These are phyloP conservation scores for Hirudinaria manillensis DNA, from an alignment of 2,888 invertebrate species.

Conservation along the genomic window DNA sequence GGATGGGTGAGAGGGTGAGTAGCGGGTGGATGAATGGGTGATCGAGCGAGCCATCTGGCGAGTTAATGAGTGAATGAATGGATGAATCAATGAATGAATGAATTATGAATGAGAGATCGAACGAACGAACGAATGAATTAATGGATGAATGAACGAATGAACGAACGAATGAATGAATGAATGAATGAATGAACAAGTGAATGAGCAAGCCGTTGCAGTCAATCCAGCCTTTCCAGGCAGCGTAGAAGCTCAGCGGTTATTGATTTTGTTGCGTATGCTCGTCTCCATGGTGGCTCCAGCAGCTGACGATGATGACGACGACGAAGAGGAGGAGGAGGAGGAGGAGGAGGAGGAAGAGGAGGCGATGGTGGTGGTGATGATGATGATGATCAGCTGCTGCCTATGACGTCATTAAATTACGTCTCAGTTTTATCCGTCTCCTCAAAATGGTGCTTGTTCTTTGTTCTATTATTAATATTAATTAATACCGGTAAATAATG, in stretches of 20 bases:
- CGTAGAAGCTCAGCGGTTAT: not conserved
- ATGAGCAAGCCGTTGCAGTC: no score
- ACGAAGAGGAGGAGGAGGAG: not conserved
- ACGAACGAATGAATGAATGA: no score
- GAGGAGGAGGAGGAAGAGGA: not conserved
- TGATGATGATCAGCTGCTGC: no score
- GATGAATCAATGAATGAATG: not conserved
- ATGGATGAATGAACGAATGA: no score
- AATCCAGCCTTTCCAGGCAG: not conserved
- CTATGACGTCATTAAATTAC: no score
- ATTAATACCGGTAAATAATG: no score
- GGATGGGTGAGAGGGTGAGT: not conserved
- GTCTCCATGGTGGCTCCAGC: slow-evolving; percentile 16
- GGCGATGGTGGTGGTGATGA: not conserved
- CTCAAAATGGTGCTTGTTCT: no score
- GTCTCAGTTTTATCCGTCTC: no score
- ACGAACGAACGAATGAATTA: no score
- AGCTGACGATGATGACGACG: not conserved
- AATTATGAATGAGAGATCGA: no score
- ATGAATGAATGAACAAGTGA: no score
- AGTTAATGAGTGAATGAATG: not conserved
- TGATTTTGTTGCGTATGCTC: slow-evolving; percentile 1
- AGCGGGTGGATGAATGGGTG: not conserved
- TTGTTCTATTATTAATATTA: no score
- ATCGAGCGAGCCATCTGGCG: not conserved